Conservation (phyloP, 2,797 vertebrate species). For the Eulemur mongoz region DNA sequence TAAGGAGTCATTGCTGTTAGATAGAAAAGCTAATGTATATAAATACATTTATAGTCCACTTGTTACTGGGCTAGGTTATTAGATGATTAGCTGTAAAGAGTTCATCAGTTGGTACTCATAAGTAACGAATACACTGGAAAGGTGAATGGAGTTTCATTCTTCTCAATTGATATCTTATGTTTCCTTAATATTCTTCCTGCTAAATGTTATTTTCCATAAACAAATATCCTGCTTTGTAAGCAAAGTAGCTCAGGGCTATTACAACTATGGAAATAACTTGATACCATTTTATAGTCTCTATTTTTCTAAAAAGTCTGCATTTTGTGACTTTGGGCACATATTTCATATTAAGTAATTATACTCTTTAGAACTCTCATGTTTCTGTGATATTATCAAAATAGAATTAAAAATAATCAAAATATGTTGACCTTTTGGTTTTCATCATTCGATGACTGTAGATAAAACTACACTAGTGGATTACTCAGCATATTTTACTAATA, state of each 20-base stretch:
- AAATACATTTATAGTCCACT: too few species aligned
- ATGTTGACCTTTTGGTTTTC: not conserved
- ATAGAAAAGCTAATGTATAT: not conserved
- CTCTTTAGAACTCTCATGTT: not conserved
- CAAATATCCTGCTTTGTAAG: not conserved
- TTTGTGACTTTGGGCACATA: not conserved
- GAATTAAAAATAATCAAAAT: constrained; percentile 32
- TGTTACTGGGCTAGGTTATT: not conserved
- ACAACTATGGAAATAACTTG: not conserved
- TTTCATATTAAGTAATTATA: constrained; percentile 5
- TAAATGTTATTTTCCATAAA: not conserved
- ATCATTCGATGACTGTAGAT: not conserved
- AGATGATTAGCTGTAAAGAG: not conserved
- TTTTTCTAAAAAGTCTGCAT: not conserved
- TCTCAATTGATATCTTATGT: not conserved
- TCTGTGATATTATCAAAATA: not conserved
- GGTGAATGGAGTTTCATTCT: not conserved
- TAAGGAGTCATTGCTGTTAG: not conserved
- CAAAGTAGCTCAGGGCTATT: not conserved
- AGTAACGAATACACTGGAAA: not conserved
- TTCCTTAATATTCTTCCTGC: not conserved
- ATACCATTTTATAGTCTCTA: not conserved
- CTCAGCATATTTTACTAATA: not conserved
- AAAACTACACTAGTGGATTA: not conserved
- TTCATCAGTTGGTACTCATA: not conserved